Evolutionary conservation across 2,113 vertebrate genomes (phyloP), one percentile per base, ranked within the genome.

Genomic region (Stigmatopora argus): DNA sequence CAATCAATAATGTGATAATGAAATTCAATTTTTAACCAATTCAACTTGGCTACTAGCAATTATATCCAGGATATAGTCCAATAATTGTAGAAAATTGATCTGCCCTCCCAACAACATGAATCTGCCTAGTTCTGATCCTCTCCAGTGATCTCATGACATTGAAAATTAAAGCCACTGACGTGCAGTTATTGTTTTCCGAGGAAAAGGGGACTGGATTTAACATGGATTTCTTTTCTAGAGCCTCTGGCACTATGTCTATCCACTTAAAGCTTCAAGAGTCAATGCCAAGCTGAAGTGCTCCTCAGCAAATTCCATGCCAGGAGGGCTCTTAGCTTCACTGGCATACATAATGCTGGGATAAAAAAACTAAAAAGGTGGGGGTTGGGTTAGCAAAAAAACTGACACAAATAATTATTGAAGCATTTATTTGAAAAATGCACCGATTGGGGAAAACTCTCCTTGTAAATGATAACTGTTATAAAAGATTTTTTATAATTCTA

Each of bases 71-170:
- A 53, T 53, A 21, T 26, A 23, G 38, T 41, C 9, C n/a, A 38
- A 41, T 19, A 19, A 10, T 17, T 18, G 31, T 18, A 17, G 35
- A 61, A 61, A 44, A 41, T 45, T 61, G 58, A 38, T 14, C n/a
- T 11, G 0, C 19, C 34, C n/a, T 61, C n/a, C 38, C n/a, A 12
- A 21, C 38, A 21, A 61, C 41, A 5, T 61, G 58, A 44, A 61
- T 11, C 35, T 60, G 18, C 38, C 41, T 61, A 44, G 7, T 44
- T 45, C n/a, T 19, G 5, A 44, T 45, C 38, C 58, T 21, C 58
- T 61, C 58, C 58, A 61, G 58, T 45, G n/a, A 61, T 21, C 44
- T 61, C 12, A 14, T 61, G 57, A 59, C 57, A 59, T 59, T 59
- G 38, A 61, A 61, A n/a, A n/a, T 44, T 61, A 44, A 61, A 45